Evolutionary conservation across 2,888 invertebrate genomes (phyloP).

Genomic region (Caenorhabditis macrosperma): DNA sequence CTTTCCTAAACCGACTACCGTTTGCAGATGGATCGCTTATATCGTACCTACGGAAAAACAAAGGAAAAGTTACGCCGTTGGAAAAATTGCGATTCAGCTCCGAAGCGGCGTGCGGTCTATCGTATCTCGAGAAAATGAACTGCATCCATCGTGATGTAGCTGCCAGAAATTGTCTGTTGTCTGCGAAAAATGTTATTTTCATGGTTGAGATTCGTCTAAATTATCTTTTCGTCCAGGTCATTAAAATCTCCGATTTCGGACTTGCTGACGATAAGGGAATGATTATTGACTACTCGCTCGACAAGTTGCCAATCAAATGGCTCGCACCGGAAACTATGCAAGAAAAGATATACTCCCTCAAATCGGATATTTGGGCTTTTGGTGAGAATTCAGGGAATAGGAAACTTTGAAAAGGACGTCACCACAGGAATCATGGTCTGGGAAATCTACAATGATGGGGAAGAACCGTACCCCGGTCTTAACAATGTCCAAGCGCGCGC

Average conservation of each 20-base stretch:
- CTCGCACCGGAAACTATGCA: slow-evolving; percentile 75
- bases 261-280: slow-evolving; percentile 71
- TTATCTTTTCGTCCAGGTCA: slow-evolving; percentile 48
- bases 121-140: slow-evolving; percentile 87
- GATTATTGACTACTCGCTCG: slow-evolving; percentile 70
- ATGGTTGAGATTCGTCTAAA: background rate
- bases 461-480: slow-evolving; percentile 74
- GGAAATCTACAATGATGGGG: slow-evolving; percentile 74
- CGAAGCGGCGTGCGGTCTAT: slow-evolving; percentile 87
- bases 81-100: slow-evolving; percentile 67
- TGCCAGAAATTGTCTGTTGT: slow-evolving; percentile 87
- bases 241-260: slow-evolving; percentile 81
- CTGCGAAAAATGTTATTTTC: slow-evolving; percentile 47
- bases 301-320: slow-evolving; percentile 77
- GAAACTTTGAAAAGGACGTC: background rate
- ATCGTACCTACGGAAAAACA: slow-evolving; percentile 67
- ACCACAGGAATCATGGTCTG: slow-evolving; percentile 65
- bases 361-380: slow-evolving; percentile 72
- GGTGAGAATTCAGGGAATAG: slow-evolving; percentile 30
- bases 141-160: slow-evolving; percentile 91
- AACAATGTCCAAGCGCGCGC: slow-evolving; percentile 72
- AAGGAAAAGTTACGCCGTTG: slow-evolving; percentile 54
- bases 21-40: slow-evolving; percentile 69
- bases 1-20: background rate
- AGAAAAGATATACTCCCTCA: slow-evolving; percentile 71